These are phyloP conservation scores for Pimephales promelas DNA, from an alignment of 2,113 vertebrate genomes.

Conservation along the genomic window DNA sequence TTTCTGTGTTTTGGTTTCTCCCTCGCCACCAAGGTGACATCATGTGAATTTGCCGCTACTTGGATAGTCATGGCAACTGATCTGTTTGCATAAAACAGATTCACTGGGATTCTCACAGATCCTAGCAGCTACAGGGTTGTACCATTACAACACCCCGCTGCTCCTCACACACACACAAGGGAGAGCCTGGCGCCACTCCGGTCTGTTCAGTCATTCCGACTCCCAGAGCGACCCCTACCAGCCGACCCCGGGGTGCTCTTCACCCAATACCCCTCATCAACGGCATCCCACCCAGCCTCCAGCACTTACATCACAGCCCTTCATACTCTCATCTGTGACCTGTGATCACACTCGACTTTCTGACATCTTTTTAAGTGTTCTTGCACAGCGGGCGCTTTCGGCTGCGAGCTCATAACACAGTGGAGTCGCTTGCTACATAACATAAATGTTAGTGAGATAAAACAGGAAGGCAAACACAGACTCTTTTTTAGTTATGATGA, in stretches of 20 bases:
- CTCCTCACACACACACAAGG: slow-evolving; percentile 19
- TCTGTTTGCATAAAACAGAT: slow-evolving; percentile 59
- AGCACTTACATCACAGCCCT: slow-evolving; percentile 5
- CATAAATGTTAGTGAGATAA: slow-evolving; percentile 49
- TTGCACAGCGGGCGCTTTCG: slow-evolving; percentile 29
- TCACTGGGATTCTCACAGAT: slow-evolving; percentile 17
- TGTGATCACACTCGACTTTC: slow-evolving; percentile 41
- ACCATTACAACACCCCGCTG: slow-evolving; percentile 19
- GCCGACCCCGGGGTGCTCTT: slow-evolving; percentile 22
- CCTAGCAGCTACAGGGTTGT: slow-evolving; percentile 25
- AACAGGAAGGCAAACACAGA: slow-evolving; percentile 49
- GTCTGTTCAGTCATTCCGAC: background rate
- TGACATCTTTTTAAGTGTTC: slow-evolving; percentile 43
- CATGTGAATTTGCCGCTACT: slow-evolving; percentile 53
- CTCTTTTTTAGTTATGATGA: slow-evolving; percentile 53
- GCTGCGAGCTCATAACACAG: slow-evolving; percentile 31
- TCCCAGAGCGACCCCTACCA: slow-evolving; percentile 23
- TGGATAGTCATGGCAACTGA: slow-evolving; percentile 60
- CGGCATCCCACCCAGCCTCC: slow-evolving; percentile 3
- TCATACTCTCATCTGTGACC: slow-evolving; percentile 34
- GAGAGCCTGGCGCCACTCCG: slow-evolving; percentile 37
- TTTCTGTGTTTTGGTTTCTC: slow-evolving; percentile 52
- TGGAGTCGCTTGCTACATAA: slow-evolving; percentile 36
- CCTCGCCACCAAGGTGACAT: slow-evolving; percentile 49
- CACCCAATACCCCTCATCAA: slow-evolving; percentile 14